A percentile compares a stretch with the other conserved stretches of the same genome.
Evolutionary conservation across 2,888 invertebrate genomes (phyloP).

Genomic region (Amphipyra berbera): DNA sequence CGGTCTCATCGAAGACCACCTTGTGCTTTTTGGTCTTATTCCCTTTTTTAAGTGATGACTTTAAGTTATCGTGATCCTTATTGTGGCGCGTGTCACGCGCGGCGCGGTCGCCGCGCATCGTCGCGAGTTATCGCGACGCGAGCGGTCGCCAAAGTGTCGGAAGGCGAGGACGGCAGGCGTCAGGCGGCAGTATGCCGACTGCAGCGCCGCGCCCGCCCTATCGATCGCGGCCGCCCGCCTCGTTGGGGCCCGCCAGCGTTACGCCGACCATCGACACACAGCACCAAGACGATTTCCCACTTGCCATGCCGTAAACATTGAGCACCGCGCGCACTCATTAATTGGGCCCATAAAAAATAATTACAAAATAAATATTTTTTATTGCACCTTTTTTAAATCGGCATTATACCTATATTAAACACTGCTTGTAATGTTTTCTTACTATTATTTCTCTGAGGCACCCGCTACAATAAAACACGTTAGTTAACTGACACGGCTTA

Average conservation of each 20-base stretch:
- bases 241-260: constrained; percentile 65
- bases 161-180: constrained; percentile 40
- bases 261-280: constrained; percentile 49
- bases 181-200: constrained; percentile 71
- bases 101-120: constrained; percentile 88
- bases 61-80: constrained; percentile 91
- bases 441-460: not conserved
- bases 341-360: constrained; percentile 51
- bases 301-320: constrained; percentile 55
- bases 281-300: constrained; percentile 57
- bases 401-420: not conserved
- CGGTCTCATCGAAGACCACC: constrained; percentile 96
- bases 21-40: constrained; percentile 93
- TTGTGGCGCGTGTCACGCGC: constrained; percentile 89
- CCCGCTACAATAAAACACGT: constrained; percentile 11
- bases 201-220: constrained; percentile 84
- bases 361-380: not conserved
- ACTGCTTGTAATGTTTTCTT: not conserved
- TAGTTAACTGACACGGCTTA: constrained; percentile 19
- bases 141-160: constrained; percentile 75
- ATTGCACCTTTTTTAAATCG: not conserved
- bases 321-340: constrained; percentile 57
- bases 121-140: constrained; percentile 81
- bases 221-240: constrained; percentile 77
- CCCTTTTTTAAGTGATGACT: constrained; percentile 94